phyloP scores from a whole-genome alignment of 1,140 invertebrate species.

The Drosophila trapezifrons region DNA sequence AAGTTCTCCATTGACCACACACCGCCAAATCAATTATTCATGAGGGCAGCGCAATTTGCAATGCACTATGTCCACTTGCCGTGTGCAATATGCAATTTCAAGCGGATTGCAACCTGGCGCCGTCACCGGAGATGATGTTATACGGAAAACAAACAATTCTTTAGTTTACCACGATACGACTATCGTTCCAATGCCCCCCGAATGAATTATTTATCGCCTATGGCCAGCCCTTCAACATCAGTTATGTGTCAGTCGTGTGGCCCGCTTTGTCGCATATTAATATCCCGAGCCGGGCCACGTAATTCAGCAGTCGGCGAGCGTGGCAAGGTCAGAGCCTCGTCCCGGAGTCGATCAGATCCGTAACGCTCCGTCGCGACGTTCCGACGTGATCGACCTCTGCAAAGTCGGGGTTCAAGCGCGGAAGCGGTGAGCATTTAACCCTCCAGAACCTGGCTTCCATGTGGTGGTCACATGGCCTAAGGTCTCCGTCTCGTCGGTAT shows the following conservation, averaged over 20 bases:
- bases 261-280: slow-evolving; percentile 37
- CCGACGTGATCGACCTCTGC: slow-evolving; percentile 49
- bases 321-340: slow-evolving; percentile 53
- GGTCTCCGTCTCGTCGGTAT: slow-evolving; percentile 17
- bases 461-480: slow-evolving; percentile 41
- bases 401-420: slow-evolving; percentile 12
- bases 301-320: slow-evolving; percentile 24
- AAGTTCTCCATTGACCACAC: slow-evolving; percentile 18
- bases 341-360: slow-evolving; percentile 42
- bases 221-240: slow-evolving; percentile 49
- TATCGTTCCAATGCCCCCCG: slow-evolving; percentile 17
- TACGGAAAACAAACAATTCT: slow-evolving; percentile 51
- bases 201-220: slow-evolving; percentile 63
- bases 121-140: slow-evolving; percentile 13
- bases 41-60: slow-evolving; percentile 26
- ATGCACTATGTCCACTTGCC: not conserved
- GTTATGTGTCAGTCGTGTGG: slow-evolving; percentile 39
- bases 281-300: slow-evolving; percentile 25
- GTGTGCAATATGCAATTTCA: slow-evolving; percentile 22
- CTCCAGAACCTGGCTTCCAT: slow-evolving; percentile 31
- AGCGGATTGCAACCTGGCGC: slow-evolving; percentile 9
- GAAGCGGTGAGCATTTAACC: slow-evolving; percentile 10
- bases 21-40: slow-evolving; percentile 46
- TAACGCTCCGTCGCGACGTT: slow-evolving; percentile 10
- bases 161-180: slow-evolving; percentile 13